Conservation (phyloP, 2,888 invertebrate genomes). For the Cantharis flavilabris region DNA sequence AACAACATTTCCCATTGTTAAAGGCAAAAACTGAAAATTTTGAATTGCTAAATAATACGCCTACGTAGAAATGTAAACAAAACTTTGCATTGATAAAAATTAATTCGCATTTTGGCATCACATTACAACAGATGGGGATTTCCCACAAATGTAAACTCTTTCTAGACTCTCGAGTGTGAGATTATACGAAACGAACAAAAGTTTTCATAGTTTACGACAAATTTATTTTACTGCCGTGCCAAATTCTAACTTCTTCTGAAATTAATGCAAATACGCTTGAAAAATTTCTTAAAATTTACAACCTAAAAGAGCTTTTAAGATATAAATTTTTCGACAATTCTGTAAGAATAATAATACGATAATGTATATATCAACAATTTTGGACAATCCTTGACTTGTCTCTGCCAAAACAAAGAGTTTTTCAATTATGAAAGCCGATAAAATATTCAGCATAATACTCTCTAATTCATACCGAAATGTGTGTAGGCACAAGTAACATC, state of each 20-base stretch:
- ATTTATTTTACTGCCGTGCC: neutral
- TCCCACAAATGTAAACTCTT: neutral
- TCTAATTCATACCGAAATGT: neutral
- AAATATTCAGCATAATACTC: neutral
- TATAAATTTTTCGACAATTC: neutral
- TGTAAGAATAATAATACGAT: neutral
- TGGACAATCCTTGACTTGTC: neutral
- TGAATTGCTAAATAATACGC: neutral
- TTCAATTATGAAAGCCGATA: neutral
- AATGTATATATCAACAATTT: neutral
- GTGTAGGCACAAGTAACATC: neutral
- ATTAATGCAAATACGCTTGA: neutral
- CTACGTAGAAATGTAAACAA: neutral
- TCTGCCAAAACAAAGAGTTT: neutral
- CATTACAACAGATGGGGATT: slow-evolving; percentile 1
- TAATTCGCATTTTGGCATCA: neutral
- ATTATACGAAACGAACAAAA: slow-evolving; percentile 1
- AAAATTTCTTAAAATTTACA: neutral
- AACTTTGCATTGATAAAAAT: neutral
- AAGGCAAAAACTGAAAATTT: neutral
- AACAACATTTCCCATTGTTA: neutral
- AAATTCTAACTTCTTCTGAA: neutral
- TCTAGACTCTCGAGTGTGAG: neutral
- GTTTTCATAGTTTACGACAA: slow-evolving; percentile 3
- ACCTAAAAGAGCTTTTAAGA: neutral